Evolutionary conservation across 2,113 vertebrate species (phyloP).

Genomic region (Chaetops frenatus): DNA sequence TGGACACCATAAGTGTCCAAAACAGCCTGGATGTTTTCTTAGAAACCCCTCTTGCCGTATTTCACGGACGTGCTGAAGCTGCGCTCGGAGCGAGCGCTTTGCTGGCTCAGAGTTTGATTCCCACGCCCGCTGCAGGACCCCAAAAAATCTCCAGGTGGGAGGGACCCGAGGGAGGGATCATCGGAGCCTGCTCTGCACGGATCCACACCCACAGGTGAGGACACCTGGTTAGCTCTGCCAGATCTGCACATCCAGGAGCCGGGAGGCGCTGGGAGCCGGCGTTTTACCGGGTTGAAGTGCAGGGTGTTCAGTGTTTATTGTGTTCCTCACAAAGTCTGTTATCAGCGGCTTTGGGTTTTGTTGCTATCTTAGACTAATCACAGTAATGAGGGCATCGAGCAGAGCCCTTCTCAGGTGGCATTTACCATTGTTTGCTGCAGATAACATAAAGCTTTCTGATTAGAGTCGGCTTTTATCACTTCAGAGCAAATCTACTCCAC

Average conservation of each 20-base stretch:
- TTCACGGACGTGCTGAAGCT: accelerated
- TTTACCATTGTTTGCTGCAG: constrained; percentile 38
- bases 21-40: neutral
- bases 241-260: neutral
- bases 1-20: neutral
- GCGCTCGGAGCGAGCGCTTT: accelerated
- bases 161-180: neutral
- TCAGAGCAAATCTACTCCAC: constrained; percentile 62
- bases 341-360: constrained; percentile 33
- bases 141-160: accelerated
- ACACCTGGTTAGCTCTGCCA: accelerated
- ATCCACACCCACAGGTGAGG: neutral
- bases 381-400: constrained; percentile 28
- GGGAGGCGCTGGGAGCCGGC: neutral
- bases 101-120: neutral
- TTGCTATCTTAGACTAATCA: constrained; percentile 47
- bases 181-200: neutral
- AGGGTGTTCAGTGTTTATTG: neutral
- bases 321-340: constrained; percentile 16
- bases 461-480: constrained; percentile 51
- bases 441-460: constrained; percentile 57
- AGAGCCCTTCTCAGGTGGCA: constrained; percentile 22
- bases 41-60: accelerated
- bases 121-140: too few relatives aligned
- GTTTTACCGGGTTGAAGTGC: neutral